phyloP scores from a whole-genome alignment of 2,113 vertebrate genomes.

The Atlantisia rogersi region DNA sequence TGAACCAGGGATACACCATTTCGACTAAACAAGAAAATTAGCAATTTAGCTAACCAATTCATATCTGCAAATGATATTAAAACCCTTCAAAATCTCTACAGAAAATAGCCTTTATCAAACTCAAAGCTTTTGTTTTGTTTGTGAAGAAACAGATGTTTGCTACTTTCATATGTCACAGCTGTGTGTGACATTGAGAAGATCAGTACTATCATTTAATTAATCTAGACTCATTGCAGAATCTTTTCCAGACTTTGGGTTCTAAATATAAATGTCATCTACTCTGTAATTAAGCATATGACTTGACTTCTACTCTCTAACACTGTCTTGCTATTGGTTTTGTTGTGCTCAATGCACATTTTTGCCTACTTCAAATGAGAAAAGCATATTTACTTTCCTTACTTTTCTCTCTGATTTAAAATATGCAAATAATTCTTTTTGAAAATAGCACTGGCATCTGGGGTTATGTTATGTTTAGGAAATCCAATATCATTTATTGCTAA shows the following conservation, averaged over 20 bases:
- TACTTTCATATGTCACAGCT: not conserved
- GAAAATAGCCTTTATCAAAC: not conserved
- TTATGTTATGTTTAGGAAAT: not conserved
- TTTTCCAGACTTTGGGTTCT: slow-evolving; percentile 12
- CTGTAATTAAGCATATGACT: not conserved
- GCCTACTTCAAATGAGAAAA: not conserved
- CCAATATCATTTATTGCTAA: not conserved
- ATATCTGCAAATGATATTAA: slow-evolving; percentile 18
- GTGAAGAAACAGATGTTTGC: not conserved
- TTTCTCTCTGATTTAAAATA: not conserved
- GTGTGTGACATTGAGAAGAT: not conserved
- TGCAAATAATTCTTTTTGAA: not conserved
- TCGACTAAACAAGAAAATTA: not conserved
- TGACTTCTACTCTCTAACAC: not conserved
- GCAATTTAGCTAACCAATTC: not conserved
- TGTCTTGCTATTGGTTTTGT: not conserved
- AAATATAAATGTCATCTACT: not conserved
- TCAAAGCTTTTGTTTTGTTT: not conserved
- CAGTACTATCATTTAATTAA: slow-evolving; percentile 24
- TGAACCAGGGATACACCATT: not conserved
- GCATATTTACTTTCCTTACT: not conserved
- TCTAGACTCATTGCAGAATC: not conserved
- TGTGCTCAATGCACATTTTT: not conserved
- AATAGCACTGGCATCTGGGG: not conserved
- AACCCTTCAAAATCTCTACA: not conserved